Evolutionary conservation across 2,113 vertebrate genomes (phyloP), one percentile per base, ranked within the genome.

Genomic region (Nothoprocta perdicaria): DNA sequence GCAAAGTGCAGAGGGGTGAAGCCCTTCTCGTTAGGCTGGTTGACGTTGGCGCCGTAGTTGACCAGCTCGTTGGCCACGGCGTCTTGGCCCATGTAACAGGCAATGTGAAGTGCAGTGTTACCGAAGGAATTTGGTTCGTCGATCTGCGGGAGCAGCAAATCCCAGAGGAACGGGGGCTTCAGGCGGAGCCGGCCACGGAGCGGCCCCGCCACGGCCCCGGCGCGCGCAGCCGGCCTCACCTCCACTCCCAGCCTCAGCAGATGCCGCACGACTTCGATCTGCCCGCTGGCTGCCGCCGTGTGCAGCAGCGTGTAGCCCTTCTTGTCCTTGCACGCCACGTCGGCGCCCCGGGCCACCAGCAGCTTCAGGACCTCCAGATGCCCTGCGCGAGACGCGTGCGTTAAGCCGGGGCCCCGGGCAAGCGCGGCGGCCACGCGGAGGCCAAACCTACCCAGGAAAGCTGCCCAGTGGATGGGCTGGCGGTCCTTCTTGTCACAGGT

Each of bases 41-140:
- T 99, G 80, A 99, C 99, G 63, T 98, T 98, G 95, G 99, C 98
- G 22, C 99, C 99, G 4, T 97, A 98, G 79, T 99, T 99, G 75
- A 99, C 98, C 96, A 99, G 97, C 94, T 99, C 99, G 4, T 97
- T 97, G 86, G 98, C 99, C 96, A 99, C 99, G 2, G 98, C 97
- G 65, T 99, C 99, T 88, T 99, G 99, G 48, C 99, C 99, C 86
- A 97, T 98, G 97, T 99, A 98, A 95, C 99, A 99, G 78, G 98
- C 98, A 46, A 99, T 98, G 97, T 99, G 99, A 95, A 99, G 98
- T n/a, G 99, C 98, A 27, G 98, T 99, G 98, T 99, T 99, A 52
- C 99, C 99, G 45, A 98, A 99, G 52, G 93, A 92, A 15, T 99
- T 99, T 71, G 98, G 97, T 83, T 99, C 99, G 61, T 99, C 98